A percentile compares a stretch with the other conserved stretches of the same genome.
These are phyloP conservation scores for Melinaea menophilus DNA, from an alignment of 2,888 invertebrate genomes.

Conservation along the genomic window DNA sequence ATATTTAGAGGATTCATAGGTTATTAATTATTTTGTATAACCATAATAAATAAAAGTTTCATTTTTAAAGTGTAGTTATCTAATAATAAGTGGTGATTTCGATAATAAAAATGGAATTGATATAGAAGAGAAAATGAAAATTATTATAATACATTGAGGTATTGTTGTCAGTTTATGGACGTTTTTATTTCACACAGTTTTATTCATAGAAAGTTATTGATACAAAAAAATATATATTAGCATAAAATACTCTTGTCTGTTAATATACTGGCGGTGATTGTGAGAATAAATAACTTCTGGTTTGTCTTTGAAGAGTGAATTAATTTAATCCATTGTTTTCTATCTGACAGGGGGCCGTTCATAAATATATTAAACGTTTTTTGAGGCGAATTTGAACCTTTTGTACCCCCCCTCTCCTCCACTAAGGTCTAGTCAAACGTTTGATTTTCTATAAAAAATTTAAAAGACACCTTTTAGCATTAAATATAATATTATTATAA, in stretches of 20 bases:
- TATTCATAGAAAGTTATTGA: constrained; percentile 22
- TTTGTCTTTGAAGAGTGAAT: background rate
- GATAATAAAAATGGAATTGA: too few species aligned
- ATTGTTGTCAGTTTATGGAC: too few species aligned
- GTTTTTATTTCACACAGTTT: constrained; percentile 13
- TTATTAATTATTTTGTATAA: too few species aligned
- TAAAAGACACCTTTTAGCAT: background rate
- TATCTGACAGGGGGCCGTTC: background rate
- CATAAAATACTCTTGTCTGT: constrained; percentile 20
- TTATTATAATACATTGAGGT: too few species aligned
- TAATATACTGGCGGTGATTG: constrained; percentile 21
- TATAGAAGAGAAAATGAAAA: too few species aligned
- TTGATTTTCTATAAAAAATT: too few species aligned
- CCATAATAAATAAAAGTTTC: too few species aligned
- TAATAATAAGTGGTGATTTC: too few species aligned
- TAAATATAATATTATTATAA: background rate
- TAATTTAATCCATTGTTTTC: background rate
- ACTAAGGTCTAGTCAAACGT: too few species aligned
- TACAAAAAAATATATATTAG: constrained; percentile 21
- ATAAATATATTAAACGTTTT: too few species aligned
- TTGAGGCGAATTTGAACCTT: background rate
- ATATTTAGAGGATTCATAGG: too few species aligned
- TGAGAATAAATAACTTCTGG: constrained; percentile 15
- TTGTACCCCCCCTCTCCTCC: background rate
- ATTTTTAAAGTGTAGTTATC: too few species aligned